A percentile compares a stretch with the other conserved stretches of the same genome.
Conservation (phyloP, 2,888 invertebrate species). For the Caenorhabditis plicata region DNA sequence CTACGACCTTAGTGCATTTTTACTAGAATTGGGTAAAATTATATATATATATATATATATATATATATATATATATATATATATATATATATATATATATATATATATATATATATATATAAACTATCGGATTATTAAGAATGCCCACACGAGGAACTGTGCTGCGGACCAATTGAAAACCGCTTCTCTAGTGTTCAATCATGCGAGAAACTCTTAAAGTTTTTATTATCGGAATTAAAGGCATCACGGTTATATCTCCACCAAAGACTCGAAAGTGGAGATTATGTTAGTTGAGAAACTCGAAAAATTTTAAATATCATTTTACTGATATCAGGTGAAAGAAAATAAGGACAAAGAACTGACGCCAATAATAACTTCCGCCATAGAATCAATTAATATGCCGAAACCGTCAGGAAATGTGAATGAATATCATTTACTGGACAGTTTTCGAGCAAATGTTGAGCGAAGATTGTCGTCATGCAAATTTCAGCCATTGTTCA, state of each 20-base stretch:
- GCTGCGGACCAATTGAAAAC: conserved; percentile 33
- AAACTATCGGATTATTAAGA: conserved; percentile 22
- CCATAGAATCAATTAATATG: conserved; percentile 10
- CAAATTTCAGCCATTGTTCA: conserved; percentile 15
- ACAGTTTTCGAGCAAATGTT: conserved; percentile 13
- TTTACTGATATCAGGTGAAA: conserved; percentile 2
- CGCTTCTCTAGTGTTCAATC: conserved; percentile 17
- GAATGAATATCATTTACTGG: conserved; percentile 20
- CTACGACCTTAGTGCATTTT: conserved; percentile 46
- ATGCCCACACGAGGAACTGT: conserved; percentile 42
- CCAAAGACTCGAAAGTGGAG: conserved; percentile 13
- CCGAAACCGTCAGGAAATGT: conserved; percentile 8
- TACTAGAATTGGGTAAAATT: conserved; percentile 38
- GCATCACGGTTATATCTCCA: conserved; percentile 24
- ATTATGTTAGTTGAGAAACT: conserved; percentile 7
- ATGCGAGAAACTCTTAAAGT: conserved; percentile 22
- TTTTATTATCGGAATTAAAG: conserved; percentile 28
- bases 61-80: not conserved
- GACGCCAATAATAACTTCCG: conserved; percentile 17
- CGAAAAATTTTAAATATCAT: not conserved
- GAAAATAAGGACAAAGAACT: conserved; percentile 23
- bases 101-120: not conserved
- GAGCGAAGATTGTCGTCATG: conserved; percentile 14
- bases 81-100: not conserved
- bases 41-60: not conserved